Evolutionary conservation across 2,113 vertebrate genomes (phyloP), one percentile per base, ranked within the genome.

Genomic region (Sinosuthora webbiana): DNA sequence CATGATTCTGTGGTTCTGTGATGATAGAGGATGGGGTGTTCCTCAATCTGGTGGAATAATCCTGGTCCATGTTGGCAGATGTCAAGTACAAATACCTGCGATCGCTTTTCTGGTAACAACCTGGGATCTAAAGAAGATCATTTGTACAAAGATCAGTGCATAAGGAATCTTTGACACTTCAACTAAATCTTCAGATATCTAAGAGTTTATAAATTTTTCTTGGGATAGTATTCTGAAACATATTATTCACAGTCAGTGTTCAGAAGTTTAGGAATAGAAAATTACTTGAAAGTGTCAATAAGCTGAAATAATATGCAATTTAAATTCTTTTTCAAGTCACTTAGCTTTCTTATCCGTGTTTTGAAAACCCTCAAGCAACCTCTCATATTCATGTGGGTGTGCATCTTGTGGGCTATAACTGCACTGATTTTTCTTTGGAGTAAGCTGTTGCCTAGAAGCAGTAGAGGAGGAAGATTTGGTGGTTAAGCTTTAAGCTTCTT

Each of bases 381-480:
- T 79, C 65, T 87, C 0, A 0, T 56, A 42, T 31, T 37, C 0
- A 20, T 30, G 60, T 49, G 83, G 68, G 87, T 57, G 52, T 41
- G 39, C 27, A 47, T 50, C 7, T 6, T 56, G 77, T 80, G 59
- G 83, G 95, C 39, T 93, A 86, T 47, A 77, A 68, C 44, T 52
- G 24, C n/a, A 67, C 27, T 69, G 44, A 71, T 33, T 90, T 90
- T 77, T 47, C 63, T 91, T 83, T 11, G 6, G 68, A 95, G 73
- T 70, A 35, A 63, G 13, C 6, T 75, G 70, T 86, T 96, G 83
- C 89, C 81, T 89, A 59, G 87, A 93, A 96, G 94, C 87, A 87
- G 41, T 30, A 79, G 23, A 47, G 30, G 18, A 89, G 55, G 52
- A 94, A 84, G 35, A 31, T 64, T 39, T 71, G 35, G 28, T 65